Base-by-base conservation (phyloP, 2,888 invertebrate species). In the Dascillus cervinus region DNA sequence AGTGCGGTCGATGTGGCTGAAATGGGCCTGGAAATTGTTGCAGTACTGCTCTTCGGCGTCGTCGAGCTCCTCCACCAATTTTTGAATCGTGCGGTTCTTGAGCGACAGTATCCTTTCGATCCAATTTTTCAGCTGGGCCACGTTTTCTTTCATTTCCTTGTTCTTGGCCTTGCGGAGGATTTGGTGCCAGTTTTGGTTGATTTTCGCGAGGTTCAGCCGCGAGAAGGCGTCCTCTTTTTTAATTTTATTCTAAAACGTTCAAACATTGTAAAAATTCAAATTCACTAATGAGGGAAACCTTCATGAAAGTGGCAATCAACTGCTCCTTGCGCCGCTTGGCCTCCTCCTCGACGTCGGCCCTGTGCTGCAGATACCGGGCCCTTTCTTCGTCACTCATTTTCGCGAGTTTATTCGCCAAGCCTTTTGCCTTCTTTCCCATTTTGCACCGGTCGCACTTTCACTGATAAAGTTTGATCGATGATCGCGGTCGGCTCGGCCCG, bases 301-400 rank as follows among this genome's bases (percentile, higher is more conserved):
- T 88, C 62, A 87, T 80, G 52, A 83, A 89, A 24, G 78, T 75
- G 4, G 82, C 74, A 37, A 89, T 77, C 0, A 89, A 69, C 53
- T 88, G 86, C 51, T 85, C 77, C 55, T 88, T 87, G 41, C 88
- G 72, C 8, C 85, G 66, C 20, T 79, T 71, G 0, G 83, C 82
- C 56, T 89, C 89, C 53, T 88, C 82, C 57, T 88, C 88, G 15
- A 83, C 65, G 44, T 88, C 88, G 1, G 86, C 85, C 12, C 82
- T 73, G 54, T 84, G 83, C 56, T 88, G 87, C 27, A 88, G 65
- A 61, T 87, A 89, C 32, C 86, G 67, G 1, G 80, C 77, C 2
- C 84, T 71, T 56, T 89, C 87, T 57, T 88, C 88, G 41, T 88
- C 88, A 0, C 80, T 82, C 88, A 89, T 88, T 49, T 79, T 77